These are phyloP conservation scores for Anguilla rostrata DNA, from an alignment of 2,113 vertebrate species.

Conservation along the genomic window DNA sequence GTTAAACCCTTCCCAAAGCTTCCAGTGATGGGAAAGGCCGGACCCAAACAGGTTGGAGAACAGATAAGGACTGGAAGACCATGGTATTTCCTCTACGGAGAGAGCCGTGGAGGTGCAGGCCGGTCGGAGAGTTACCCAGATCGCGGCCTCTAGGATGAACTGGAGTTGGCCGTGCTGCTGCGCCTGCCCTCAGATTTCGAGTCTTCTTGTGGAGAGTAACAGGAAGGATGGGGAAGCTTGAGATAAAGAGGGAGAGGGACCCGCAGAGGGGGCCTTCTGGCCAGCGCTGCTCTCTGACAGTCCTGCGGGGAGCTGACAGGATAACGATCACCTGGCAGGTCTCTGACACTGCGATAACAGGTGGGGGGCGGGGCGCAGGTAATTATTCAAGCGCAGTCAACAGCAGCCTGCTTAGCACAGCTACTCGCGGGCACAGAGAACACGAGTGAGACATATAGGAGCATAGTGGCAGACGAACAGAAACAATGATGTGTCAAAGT, in stretches of 20 bases:
- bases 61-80: not conserved
- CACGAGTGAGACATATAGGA: not conserved
- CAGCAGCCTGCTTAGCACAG: not conserved
- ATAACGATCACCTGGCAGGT: not conserved
- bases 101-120: not conserved
- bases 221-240: not conserved
- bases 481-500: not conserved
- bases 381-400: not conserved
- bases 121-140: not conserved
- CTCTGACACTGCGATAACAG: not conserved
- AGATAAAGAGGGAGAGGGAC: not conserved
- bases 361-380: not conserved
- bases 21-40: not conserved
- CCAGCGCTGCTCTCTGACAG: not conserved
- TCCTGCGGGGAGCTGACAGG: constrained; percentile 2
- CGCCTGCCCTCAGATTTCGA: not conserved
- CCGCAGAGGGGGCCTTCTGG: not conserved
- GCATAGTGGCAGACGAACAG: not conserved
- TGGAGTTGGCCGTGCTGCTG: not conserved
- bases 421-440: not conserved
- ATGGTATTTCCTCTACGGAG: not conserved
- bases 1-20: not conserved
- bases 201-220: not conserved
- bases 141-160: not conserved
- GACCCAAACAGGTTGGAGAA: not conserved